Conservation (phyloP, 1,140 invertebrate genomes). For the Drosophila ambigua region DNA sequence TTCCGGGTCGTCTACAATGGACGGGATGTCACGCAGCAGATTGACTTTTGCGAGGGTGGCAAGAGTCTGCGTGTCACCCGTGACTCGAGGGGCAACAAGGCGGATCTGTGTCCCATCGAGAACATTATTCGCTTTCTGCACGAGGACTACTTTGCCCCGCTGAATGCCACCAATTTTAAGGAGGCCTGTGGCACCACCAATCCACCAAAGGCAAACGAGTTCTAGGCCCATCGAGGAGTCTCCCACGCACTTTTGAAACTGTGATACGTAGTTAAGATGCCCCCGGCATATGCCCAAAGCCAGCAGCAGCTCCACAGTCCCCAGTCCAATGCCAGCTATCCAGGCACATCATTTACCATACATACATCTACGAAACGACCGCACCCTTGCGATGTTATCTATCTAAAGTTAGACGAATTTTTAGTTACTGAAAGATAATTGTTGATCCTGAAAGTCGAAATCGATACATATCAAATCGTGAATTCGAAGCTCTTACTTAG, state of each 20-base stretch:
- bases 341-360: conserved; percentile 11
- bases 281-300: conserved; percentile 5
- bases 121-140: conserved; percentile 93
- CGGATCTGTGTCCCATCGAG: conserved; percentile 91
- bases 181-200: conserved; percentile 87
- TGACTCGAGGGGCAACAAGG: conserved; percentile 84
- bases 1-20: conserved; percentile 94
- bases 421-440: conserved; percentile 28
- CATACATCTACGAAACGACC: conserved; percentile 45
- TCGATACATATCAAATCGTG: conserved; percentile 41
- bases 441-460: conserved; percentile 46
- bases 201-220: conserved; percentile 82
- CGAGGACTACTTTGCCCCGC: conserved; percentile 91
- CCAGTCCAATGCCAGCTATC: background rate
- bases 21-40: conserved; percentile 91
- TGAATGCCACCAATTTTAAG: conserved; percentile 93
- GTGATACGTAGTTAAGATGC: conserved; percentile 69
- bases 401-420: conserved; percentile 6
- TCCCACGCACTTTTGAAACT: conserved; percentile 51
- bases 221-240: conserved; percentile 38
- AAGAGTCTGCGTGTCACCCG: conserved; percentile 84
- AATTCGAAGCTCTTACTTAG: conserved; percentile 35
- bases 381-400: conserved; percentile 49
- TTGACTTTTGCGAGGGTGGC: conserved; percentile 91
- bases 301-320: background rate